phyloP scores from a whole-genome alignment of 2,113 vertebrate species.

The Tachuris rubrigastra region DNA sequence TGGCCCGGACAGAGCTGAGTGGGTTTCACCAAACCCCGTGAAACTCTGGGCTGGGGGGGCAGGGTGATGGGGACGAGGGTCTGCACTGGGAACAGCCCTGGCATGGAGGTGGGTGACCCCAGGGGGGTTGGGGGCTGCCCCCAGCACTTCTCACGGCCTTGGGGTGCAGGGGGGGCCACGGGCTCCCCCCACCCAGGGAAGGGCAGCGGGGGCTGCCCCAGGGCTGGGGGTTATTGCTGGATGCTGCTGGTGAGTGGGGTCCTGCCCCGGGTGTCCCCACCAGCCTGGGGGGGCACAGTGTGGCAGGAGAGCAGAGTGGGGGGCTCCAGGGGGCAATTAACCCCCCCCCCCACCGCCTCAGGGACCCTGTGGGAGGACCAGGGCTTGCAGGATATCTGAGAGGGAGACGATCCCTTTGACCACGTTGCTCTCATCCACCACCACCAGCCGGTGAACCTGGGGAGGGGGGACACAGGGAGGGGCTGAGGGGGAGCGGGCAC shows the following conservation, averaged over 20 bases:
- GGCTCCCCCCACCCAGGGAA: not conserved
- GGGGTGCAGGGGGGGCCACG: not conserved
- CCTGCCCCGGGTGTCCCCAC: accelerated
- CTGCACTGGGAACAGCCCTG: not conserved
- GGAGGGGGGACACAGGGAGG: not conserved
- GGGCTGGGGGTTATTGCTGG: slow-evolving; percentile 18
- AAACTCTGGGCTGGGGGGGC: not conserved
- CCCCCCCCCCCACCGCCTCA: not conserved
- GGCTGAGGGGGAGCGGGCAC: not conserved
- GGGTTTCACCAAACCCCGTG: not conserved
- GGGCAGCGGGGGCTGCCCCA: not conserved
- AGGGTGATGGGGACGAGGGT: not conserved
- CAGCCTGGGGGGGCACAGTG: not conserved
- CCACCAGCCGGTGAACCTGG: slow-evolving; percentile 94
- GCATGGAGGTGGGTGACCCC: not conserved
- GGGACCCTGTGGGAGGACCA: slow-evolving; percentile 84
- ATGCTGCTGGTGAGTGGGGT: slow-evolving; percentile 1
- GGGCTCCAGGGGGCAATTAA: not conserved
- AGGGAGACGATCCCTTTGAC: slow-evolving; percentile 95
- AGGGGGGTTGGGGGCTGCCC: accelerated
- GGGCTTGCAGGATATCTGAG: slow-evolving; percentile 93
- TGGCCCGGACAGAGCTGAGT: not conserved
- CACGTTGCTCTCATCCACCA: slow-evolving; percentile 92
- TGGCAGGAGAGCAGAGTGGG: not conserved
- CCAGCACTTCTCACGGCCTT: not conserved